phyloP scores from a whole-genome alignment of 1,140 invertebrate genomes.

The Solenopsis invicta region DNA sequence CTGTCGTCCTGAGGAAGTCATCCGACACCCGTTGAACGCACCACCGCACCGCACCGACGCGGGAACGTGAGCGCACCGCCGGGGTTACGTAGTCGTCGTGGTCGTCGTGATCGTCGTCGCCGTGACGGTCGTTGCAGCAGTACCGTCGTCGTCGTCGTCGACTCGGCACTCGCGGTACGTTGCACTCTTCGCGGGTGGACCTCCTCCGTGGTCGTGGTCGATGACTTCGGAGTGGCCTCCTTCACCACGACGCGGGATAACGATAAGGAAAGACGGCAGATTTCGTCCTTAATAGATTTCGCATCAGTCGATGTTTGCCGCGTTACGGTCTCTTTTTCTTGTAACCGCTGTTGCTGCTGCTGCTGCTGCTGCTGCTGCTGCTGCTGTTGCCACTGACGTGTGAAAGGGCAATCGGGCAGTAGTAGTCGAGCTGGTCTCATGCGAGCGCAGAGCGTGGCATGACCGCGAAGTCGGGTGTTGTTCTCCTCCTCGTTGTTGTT shows the following conservation, averaged over 20 bases:
- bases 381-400: not conserved
- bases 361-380: constrained; percentile 7
- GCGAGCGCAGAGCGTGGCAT: constrained; percentile 46
- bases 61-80: constrained; percentile 51
- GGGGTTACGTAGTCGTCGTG: constrained; percentile 60
- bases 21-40: constrained; percentile 82
- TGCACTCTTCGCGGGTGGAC: constrained; percentile 50
- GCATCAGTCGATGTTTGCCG: not conserved
- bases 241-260: not conserved
- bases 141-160: constrained; percentile 10
- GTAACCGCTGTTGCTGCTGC: not conserved
- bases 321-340: constrained; percentile 8
- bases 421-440: constrained; percentile 56
- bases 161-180: constrained; percentile 27
- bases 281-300: not conserved
- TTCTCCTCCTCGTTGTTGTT: not conserved
- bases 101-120: constrained; percentile 20
- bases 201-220: constrained; percentile 47
- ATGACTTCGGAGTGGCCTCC: constrained; percentile 41
- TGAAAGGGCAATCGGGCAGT: constrained; percentile 2
- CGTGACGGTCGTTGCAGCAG: not conserved
- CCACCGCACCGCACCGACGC: constrained; percentile 64
- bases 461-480: constrained; percentile 27
- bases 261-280: constrained; percentile 6
- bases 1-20: constrained; percentile 80